Evolutionary conservation across 2,888 invertebrate genomes (phyloP), one percentile per base, ranked within the genome.

Genomic region (Cantharis rustica): DNA sequence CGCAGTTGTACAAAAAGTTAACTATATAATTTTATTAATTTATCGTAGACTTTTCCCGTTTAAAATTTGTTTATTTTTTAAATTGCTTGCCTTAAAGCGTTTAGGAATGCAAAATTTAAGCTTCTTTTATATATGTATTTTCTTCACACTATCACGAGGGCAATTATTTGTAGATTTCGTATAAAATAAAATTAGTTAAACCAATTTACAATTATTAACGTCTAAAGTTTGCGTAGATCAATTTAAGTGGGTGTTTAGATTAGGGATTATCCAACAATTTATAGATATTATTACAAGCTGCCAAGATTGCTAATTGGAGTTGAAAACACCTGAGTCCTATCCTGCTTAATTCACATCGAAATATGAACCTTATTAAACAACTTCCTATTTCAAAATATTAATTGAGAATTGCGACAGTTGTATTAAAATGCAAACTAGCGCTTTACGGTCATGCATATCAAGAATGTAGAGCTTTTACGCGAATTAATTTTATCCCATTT

Each of bases 261-360:
- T 85, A 83, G 84, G 86, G 86, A 86, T 87, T 86, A 87, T 86
- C 86, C 86, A 79, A 83, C 84, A 86, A 87, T 87, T 87, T 87
- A 87, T 87, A 87, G 86, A 86, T 86, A 87, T 87, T 86, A 86
- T 84, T 82, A 82, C 82, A 80, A 68, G 80, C 76, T 76, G 79
- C 79, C 78, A 79, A 86, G 85, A 85, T 84, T 85, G 85, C 84
- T 86, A 86, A 86, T 86, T 86, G 86, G 86, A 77, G 79, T 78
- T 80, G 71, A 80, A 75, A 80, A 78, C 86, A 86, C 86, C 86
- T 86, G 86, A 83, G 85, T 82, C 85, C 84, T 79, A 79, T 75
- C 82, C 83, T 83, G 84, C 78, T 78, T 78, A 72, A 75, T 78
- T 78, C 66, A 69, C 75, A 72, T 73, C 74, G 72, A 80, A 80